These are phyloP conservation scores for Enteromius paludinosus DNA, from an alignment of 2,797 vertebrate species.

Conservation along the genomic window DNA sequence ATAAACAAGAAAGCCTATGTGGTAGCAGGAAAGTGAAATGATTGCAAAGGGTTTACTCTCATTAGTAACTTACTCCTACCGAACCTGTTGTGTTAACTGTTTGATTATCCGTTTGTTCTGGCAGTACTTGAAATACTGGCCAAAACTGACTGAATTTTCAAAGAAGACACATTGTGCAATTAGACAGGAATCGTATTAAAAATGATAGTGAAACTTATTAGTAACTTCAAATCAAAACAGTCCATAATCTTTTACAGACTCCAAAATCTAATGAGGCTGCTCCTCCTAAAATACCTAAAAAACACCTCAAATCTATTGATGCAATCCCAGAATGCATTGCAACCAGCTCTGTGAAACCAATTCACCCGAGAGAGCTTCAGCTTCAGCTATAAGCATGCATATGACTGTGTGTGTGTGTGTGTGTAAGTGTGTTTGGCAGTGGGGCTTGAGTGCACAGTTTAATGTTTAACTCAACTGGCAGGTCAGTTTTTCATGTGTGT, in stretches of 20 bases:
- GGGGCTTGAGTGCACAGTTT: constrained; percentile 49
- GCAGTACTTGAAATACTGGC: constrained; percentile 66
- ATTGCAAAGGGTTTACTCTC: neutral
- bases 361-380: neutral
- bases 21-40: neutral
- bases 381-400: constrained; percentile 10
- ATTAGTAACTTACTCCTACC: constrained; percentile 37
- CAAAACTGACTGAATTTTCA: constrained; percentile 47
- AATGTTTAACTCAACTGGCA: constrained; percentile 72
- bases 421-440: neutral
- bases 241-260: neutral
- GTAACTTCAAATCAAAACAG: neutral
- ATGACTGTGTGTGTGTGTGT: constrained; percentile 15
- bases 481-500: constrained; percentile 57
- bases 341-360: neutral
- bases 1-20: constrained; percentile 26
- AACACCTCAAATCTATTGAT: neutral
- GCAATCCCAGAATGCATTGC: neutral
- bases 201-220: neutral
- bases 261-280: neutral
- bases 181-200: neutral
- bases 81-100: constrained; percentile 59
- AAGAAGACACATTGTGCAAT: constrained; percentile 27
- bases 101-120: constrained; percentile 33
- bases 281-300: neutral